phyloP scores from a whole-genome alignment of 2,113 vertebrate genomes.

The Catharus fuscescens region DNA sequence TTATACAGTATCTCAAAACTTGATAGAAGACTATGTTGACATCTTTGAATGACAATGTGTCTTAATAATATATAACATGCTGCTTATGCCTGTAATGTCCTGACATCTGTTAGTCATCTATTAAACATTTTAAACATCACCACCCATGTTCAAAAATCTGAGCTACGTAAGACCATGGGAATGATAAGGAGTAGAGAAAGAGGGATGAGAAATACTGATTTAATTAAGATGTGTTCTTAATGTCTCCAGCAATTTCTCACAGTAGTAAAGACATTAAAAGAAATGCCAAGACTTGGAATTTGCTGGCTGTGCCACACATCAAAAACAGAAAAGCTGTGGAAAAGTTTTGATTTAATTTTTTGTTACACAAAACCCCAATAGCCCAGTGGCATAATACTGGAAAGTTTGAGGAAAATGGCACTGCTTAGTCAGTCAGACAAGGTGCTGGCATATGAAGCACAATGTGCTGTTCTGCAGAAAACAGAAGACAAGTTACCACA shows the following conservation, averaged over 20 bases:
- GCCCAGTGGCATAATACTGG: background rate
- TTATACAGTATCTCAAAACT: background rate
- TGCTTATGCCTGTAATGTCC: background rate
- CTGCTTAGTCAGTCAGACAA: background rate
- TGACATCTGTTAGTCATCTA: background rate
- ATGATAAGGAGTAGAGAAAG: background rate
- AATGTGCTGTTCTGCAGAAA: background rate
- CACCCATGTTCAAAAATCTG: background rate
- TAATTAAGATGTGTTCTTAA: background rate
- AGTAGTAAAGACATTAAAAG: background rate
- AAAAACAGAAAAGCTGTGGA: background rate
- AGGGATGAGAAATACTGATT: background rate
- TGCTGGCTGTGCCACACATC: background rate
- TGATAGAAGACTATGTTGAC: background rate
- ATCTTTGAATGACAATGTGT: background rate
- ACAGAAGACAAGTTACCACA: background rate
- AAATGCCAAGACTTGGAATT: background rate
- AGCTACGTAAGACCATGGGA: background rate
- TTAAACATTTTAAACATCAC: background rate
- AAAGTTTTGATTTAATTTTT: background rate
- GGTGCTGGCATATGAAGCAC: background rate
- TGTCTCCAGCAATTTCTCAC: background rate
- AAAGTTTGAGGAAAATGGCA: background rate
- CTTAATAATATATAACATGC: background rate
- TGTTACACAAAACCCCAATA: background rate